These are phyloP conservation scores for Ancistrus triradiatus DNA, from an alignment of 2,113 vertebrate genomes.

Conservation along the genomic window DNA sequence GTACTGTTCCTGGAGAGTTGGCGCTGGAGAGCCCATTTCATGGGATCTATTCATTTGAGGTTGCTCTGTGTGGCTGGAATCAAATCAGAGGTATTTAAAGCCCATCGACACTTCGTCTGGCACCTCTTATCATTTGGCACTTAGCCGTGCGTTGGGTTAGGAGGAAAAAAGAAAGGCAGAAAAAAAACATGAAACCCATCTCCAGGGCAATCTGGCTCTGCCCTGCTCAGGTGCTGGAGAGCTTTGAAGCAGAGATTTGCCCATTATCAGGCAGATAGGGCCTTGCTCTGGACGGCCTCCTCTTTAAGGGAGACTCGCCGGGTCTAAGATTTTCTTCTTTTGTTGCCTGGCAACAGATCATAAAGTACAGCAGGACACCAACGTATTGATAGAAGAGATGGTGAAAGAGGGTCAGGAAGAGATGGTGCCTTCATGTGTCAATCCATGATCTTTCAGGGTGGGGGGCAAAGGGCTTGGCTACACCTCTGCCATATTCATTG, in stretches of 20 bases:
- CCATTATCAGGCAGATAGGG: conserved; percentile 46
- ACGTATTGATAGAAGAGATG: conserved; percentile 18
- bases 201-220: not conserved
- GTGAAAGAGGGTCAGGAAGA: conserved; percentile 8
- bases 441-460: conserved; percentile 13
- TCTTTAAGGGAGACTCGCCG: conserved; percentile 48
- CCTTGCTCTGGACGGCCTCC: conserved; percentile 38
- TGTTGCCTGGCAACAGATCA: conserved; percentile 51
- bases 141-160: not conserved
- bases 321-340: conserved; percentile 35
- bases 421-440: conserved; percentile 15
- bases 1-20: conserved; percentile 1
- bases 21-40: conserved; percentile 12
- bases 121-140: conserved; percentile 1
- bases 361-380: conserved; percentile 20
- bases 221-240: conserved; percentile 14
- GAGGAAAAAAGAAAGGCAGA: not conserved
- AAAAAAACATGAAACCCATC: not conserved
- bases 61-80: conserved; percentile 20
- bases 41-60: conserved; percentile 27
- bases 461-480: not conserved
- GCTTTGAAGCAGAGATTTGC: conserved; percentile 33
- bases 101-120: conserved; percentile 24
- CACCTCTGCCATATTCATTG: conserved; percentile 32
- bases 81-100: conserved; percentile 16